These are phyloP conservation scores for Margaritifera margaritifera DNA, from an alignment of 2,888 invertebrate species.

Conservation along the genomic window DNA sequence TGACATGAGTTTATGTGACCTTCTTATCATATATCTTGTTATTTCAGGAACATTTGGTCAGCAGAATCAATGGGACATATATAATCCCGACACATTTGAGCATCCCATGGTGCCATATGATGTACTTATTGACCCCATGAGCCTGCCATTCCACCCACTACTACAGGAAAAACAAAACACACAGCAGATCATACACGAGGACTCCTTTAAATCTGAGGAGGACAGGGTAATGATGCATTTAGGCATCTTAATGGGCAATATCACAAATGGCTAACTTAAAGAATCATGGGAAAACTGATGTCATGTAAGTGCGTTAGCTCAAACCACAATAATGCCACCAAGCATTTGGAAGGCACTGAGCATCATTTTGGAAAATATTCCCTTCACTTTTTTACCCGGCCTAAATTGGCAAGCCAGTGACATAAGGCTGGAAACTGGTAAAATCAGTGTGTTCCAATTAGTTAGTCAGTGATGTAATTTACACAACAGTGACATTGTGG, in stretches of 20 bases:
- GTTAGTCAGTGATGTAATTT: no score
- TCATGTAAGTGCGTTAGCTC: no score
- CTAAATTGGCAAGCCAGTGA: no score
- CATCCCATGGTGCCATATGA: slow-evolving; percentile 73
- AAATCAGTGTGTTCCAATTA: no score
- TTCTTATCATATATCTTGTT: not conserved
- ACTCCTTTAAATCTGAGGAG: slow-evolving; percentile 21
- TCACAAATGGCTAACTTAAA: not conserved
- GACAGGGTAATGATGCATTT: slow-evolving; percentile 15
- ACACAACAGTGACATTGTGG: no score
- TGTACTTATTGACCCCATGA: slow-evolving; percentile 72
- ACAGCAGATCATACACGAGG: slow-evolving; percentile 60
- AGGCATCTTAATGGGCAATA: not conserved
- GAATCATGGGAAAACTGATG: no score
- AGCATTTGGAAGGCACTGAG: no score
- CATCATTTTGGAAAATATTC: no score
- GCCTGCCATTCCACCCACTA: slow-evolving; percentile 68
- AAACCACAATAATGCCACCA: no score
- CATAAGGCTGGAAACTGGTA: no score
- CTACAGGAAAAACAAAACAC: slow-evolving; percentile 57
- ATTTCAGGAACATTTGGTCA: slow-evolving; percentile 72
- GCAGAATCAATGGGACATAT: slow-evolving; percentile 71
- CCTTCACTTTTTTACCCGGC: no score
- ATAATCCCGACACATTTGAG: slow-evolving; percentile 67
- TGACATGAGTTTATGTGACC: not conserved